Evolutionary conservation across 2,113 vertebrate genomes (phyloP), one percentile per base, ranked within the genome.

Genomic region (Odocoileus virginianus): DNA sequence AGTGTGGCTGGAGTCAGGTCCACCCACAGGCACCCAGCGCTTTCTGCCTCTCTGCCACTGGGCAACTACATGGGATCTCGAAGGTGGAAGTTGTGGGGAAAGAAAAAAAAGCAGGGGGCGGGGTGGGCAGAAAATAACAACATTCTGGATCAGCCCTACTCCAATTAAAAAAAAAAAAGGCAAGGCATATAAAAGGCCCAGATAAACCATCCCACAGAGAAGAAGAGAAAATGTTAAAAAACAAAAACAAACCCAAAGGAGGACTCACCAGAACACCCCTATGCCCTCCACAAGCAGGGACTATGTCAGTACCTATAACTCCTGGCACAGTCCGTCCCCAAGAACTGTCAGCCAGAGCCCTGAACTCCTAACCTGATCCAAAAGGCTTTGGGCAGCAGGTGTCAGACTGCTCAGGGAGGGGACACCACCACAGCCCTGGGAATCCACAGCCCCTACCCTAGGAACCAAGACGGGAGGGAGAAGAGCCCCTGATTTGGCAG

Each of bases 241-340:
- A 55, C n/a, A 52, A 14, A 82, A 7, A 3, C 17, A 82, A 7
- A 3, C 17, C 45, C 1, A 0, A 91, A 87, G 50, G 28, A 13
- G 2, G 11, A 52, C 33, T 36, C 50, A 21, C 25, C 27, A 17
- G 16, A 50, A 81, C 1, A 89, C 58, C 27, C 64, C 47, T 60
- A 7, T 27, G 54, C 3, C 45, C 7, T 8, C 45, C 8, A 13
- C 2, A 28, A 58, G 54, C 40, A 82, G 27, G 13, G n/a, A 57
- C 14, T 12, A 1, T 0, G 10, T 40, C 58, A 50, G 45, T 16
- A 19, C 21, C 28, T 88, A 1, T 1, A 85, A 55, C n/a, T 61
- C 27, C 30, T 60, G 43, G 45, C 36, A 57, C 6, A 58, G 11
- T 23, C 30, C 36, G 4, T 45, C 15, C 47, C 28, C 40, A 81